A percentile compares a stretch with the other conserved stretches of the same genome.
These are phyloP conservation scores for Masticophis lateralis DNA, from an alignment of 2,797 vertebrate genomes.

Conservation along the genomic window DNA sequence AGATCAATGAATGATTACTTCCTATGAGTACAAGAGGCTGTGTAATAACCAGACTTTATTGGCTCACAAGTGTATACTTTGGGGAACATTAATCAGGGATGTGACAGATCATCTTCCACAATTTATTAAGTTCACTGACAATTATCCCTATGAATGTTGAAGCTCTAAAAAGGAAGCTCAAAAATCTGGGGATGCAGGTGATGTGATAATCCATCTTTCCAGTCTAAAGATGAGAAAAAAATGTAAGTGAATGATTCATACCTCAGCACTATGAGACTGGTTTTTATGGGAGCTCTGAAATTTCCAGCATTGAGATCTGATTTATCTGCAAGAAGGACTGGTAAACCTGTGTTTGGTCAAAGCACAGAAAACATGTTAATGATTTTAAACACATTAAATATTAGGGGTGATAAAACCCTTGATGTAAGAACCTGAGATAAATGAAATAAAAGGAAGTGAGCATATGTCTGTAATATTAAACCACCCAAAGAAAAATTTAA, in stretches of 20 bases:
- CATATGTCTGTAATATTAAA: background rate
- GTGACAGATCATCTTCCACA: background rate
- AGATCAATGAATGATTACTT: background rate
- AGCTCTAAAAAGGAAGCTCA: background rate
- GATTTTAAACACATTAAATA: background rate
- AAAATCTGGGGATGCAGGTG: background rate
- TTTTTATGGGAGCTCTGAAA: background rate
- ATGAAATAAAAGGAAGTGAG: background rate
- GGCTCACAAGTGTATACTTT: background rate
- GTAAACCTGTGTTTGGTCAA: background rate
- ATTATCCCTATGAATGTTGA: background rate
- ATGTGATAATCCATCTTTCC: background rate
- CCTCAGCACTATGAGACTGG: background rate
- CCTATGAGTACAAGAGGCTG: background rate
- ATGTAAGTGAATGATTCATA: background rate
- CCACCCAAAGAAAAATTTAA: background rate
- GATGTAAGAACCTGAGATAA: background rate
- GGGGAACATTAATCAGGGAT: background rate
- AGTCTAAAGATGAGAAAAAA: background rate
- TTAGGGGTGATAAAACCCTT: background rate
- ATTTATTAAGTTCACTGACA: background rate
- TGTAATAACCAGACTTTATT: background rate
- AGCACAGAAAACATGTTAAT: background rate
- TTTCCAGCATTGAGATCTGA: background rate
- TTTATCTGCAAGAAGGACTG: background rate